phyloP scores from a whole-genome alignment of 2,113 vertebrate species.

The Nymphicus hollandicus region DNA sequence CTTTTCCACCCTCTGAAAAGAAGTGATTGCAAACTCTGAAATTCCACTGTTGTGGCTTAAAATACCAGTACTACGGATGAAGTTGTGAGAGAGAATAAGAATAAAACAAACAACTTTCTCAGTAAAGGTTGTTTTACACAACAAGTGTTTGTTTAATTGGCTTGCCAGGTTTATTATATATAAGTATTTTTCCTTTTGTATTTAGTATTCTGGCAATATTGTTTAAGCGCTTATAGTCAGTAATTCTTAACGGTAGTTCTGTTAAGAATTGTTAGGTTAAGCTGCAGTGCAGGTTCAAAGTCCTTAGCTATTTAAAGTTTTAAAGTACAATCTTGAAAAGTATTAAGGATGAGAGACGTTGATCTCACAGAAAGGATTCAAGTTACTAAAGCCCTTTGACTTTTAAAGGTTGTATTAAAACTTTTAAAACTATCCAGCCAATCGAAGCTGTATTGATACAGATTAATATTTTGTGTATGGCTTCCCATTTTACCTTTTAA shows the following conservation, averaged over 20 bases:
- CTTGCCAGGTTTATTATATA: not conserved
- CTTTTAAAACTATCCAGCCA: not conserved
- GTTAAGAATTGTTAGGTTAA: slow-evolving; percentile 15
- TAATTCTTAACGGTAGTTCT: slow-evolving; percentile 25
- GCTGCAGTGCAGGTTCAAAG: not conserved
- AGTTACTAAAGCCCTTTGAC: not conserved
- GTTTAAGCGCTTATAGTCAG: not conserved
- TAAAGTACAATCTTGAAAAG: not conserved
- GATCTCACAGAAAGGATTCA: not conserved
- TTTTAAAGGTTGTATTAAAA: not conserved
- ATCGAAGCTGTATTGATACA: not conserved
- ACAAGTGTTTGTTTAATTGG: not conserved
- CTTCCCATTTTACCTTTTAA: not conserved
- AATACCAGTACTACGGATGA: not conserved
- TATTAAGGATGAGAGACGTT: not conserved
- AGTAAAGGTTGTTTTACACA: not conserved
- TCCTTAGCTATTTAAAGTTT: not conserved
- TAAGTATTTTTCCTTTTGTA: not conserved
- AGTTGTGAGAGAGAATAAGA: not conserved
- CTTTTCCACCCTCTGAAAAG: not conserved
- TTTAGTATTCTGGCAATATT: not conserved
- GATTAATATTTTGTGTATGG: not conserved
- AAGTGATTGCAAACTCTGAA: not conserved
- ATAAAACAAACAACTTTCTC: not conserved
- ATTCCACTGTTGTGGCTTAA: not conserved